Percentiles rank a stretch among this genome's conserved stretches.
Conservation (phyloP, 2,888 invertebrate species). For the Amphipoea lucens region DNA sequence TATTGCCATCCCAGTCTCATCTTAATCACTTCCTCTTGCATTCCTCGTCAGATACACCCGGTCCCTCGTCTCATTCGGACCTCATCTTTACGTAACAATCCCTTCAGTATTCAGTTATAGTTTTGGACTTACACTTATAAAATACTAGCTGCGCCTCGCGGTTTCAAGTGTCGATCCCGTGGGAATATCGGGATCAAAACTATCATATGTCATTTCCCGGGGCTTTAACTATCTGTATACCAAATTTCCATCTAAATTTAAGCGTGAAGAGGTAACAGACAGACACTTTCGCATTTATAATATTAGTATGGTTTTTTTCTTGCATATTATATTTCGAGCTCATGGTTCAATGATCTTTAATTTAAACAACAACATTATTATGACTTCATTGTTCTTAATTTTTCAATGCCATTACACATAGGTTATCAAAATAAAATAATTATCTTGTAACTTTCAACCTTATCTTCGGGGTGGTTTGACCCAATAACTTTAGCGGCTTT, state of each 20-base stretch:
- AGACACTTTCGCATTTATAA: too few relatives aligned
- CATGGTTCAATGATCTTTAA: slow-evolving; percentile 24
- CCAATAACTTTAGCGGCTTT: neutral
- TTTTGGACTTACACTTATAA: neutral
- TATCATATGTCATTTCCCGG: too few relatives aligned
- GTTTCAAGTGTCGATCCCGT: too few relatives aligned
- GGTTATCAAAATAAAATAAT: slow-evolving; percentile 39
- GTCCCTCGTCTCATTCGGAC: slow-evolving; percentile 17
- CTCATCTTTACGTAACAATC: slow-evolving; percentile 10
- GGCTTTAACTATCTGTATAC: too few relatives aligned
- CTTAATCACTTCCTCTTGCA: slow-evolving; percentile 28
- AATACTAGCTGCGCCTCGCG: neutral
- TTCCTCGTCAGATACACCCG: slow-evolving; percentile 13
- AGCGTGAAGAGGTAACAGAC: too few relatives aligned
- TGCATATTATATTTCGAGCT: neutral
- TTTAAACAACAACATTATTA: slow-evolving; percentile 33
- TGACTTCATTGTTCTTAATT: slow-evolving; percentile 43
- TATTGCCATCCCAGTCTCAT: slow-evolving; percentile 21
- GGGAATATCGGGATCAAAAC: too few relatives aligned
- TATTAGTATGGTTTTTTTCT: neutral
- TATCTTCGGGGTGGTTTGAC: slow-evolving; percentile 32
- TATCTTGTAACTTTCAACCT: slow-evolving; percentile 25
- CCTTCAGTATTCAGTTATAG: slow-evolving; percentile 7
- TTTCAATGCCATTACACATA: slow-evolving; percentile 17
- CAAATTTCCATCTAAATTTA: too few relatives aligned